Percentiles rank a stretch among this genome's conserved stretches.
phyloP scores from a whole-genome alignment of 2,113 vertebrate genomes.

The Micromys minutus region DNA sequence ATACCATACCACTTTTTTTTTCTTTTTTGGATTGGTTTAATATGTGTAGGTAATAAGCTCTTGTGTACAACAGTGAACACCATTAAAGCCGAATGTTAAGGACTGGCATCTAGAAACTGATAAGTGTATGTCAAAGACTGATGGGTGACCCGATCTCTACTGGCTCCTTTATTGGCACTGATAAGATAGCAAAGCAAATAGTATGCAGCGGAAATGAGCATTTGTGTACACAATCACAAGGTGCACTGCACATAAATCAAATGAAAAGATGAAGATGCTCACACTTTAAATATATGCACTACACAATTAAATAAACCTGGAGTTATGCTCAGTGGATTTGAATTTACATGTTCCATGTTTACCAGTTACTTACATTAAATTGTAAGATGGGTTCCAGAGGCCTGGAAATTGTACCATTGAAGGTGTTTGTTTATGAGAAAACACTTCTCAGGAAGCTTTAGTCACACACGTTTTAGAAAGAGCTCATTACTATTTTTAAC shows the following conservation, averaged over 20 bases:
- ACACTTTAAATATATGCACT: conserved; percentile 8
- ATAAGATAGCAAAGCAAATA: conserved; percentile 42
- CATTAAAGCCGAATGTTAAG: not conserved
- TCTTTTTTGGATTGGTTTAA: conserved; percentile 22
- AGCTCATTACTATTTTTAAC: not conserved
- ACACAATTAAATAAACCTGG: not conserved
- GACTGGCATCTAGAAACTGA: conserved; percentile 2
- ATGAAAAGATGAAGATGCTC: conserved; percentile 22
- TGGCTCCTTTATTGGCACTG: not conserved
- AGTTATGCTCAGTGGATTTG: not conserved
- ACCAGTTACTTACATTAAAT: conserved; percentile 33
- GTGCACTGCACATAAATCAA: conserved; percentile 31
- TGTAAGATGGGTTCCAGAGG: not conserved
- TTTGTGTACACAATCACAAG: not conserved
- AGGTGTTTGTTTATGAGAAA: not conserved
- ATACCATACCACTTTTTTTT: not conserved
- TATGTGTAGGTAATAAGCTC: not conserved
- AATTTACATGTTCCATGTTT: not conserved
- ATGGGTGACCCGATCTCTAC: not conserved
- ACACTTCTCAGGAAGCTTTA: not conserved
- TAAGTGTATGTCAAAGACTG: not conserved
- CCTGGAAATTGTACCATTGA: not conserved
- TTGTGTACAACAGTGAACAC: not conserved
- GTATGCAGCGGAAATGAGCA: not conserved
- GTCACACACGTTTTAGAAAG: not conserved